Conservation (phyloP, 2,888 invertebrate species). For the Parnassius smintheus region DNA sequence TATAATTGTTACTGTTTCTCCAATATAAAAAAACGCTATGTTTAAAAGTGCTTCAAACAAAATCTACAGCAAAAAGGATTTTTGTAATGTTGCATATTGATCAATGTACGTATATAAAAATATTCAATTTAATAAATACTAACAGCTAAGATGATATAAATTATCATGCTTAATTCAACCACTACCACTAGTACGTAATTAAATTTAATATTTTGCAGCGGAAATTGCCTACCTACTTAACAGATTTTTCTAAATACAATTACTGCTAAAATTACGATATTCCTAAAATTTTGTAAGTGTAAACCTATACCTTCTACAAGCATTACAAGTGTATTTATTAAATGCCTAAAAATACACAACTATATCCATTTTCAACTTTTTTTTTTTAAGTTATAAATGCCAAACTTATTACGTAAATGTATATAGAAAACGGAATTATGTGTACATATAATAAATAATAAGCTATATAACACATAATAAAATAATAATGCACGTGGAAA, state of each 20-base stretch:
- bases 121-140: background rate
- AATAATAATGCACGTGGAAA: conserved; percentile 2
- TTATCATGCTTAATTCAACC: conserved; percentile 15
- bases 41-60: conserved; percentile 20
- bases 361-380: no score
- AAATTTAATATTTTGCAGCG: background rate
- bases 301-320: conserved; percentile 7
- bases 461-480: conserved; percentile 3
- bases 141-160: conserved; percentile 3
- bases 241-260: background rate
- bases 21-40: conserved; percentile 8
- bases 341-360: background rate
- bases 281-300: conserved; percentile 1
- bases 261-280: background rate
- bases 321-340: background rate
- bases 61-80: conserved; percentile 16
- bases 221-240: background rate
- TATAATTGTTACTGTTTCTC: background rate
- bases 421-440: background rate
- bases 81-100: conserved; percentile 7
- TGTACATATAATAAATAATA: background rate
- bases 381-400: no score
- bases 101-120: no score
- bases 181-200: conserved; percentile 13
- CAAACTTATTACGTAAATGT: no score